A percentile compares a stretch with the other conserved stretches of the same genome.
Evolutionary conservation across 2,797 vertebrate genomes (phyloP).

Genomic region (Triplophysa yarkandensis): DNA sequence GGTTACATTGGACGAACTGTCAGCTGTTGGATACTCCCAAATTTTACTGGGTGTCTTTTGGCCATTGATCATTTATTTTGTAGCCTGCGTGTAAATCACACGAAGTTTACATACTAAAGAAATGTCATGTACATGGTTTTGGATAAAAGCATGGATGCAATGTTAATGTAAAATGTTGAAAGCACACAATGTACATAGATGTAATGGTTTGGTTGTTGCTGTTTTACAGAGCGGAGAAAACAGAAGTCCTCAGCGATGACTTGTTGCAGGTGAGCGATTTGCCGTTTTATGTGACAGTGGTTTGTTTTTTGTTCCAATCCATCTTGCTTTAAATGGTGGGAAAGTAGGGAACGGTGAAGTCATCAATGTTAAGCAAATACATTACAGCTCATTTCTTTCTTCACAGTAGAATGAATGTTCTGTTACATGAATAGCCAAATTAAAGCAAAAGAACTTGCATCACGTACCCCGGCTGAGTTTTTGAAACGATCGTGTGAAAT

Average conservation of each 20-base stretch:
- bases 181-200: not conserved
- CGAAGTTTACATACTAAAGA: not conserved
- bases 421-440: slow-evolving; percentile 50
- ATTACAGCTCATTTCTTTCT: slow-evolving; percentile 59
- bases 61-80: not conserved
- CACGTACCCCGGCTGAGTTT: not conserved
- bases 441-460: slow-evolving; percentile 43
- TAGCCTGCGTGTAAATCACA: not conserved
- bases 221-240: slow-evolving; percentile 93
- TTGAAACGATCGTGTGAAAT: slow-evolving; percentile 6
- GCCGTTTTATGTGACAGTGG: slow-evolving; percentile 9
- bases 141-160: not conserved
- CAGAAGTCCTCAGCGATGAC: slow-evolving; percentile 98
- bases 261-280: slow-evolving; percentile 87
- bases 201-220: slow-evolving; percentile 64
- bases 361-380: slow-evolving; percentile 60
- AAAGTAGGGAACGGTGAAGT: slow-evolving; percentile 57
- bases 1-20: slow-evolving; percentile 26
- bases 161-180: not conserved
- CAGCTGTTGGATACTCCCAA: not conserved
- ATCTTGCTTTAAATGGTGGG: slow-evolving; percentile 7
- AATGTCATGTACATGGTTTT: not conserved
- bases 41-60: slow-evolving; percentile 1
- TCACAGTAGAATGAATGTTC: slow-evolving; percentile 54
- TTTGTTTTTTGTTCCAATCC: slow-evolving; percentile 6